These are phyloP conservation scores for Sorex araneus DNA, from an alignment of 2,113 vertebrate genomes.

Conservation along the genomic window DNA sequence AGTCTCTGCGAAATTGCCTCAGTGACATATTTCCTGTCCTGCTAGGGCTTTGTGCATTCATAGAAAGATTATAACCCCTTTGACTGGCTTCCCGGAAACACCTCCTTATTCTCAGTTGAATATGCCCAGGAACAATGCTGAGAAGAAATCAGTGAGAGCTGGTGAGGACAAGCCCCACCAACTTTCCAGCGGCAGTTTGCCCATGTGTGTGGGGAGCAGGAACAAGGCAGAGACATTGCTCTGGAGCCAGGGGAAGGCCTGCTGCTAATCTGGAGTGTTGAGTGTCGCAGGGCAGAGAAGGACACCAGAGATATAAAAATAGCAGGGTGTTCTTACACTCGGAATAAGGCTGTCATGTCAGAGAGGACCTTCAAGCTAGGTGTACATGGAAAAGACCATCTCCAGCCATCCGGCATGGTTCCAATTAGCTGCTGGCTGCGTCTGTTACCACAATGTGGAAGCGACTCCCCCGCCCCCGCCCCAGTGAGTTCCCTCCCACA, in stretches of 20 bases:
- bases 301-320: conserved; percentile 81
- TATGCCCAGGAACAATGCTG: conserved; percentile 34
- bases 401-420: conserved; percentile 19
- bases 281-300: conserved; percentile 80
- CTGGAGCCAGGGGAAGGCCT: conserved; percentile 66
- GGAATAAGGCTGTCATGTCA: conserved; percentile 71
- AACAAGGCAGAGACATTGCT: conserved; percentile 48
- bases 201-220: background rate
- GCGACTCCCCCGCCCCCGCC: background rate
- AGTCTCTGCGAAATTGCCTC: background rate
- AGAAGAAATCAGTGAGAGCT: conserved; percentile 67
- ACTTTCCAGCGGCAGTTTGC: background rate
- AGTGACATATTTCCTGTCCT: conserved; percentile 63
- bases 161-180: background rate
- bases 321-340: conserved; percentile 78
- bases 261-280: conserved; percentile 79
- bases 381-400: conserved; percentile 56
- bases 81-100: conserved; percentile 67
- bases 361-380: conserved; percentile 64
- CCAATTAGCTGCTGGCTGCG: background rate
- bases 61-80: conserved; percentile 67
- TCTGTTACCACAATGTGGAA: conserved; percentile 21
- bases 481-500: background rate
- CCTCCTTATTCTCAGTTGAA: conserved; percentile 52
- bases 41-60: conserved; percentile 67